Evolutionary conservation across 2,888 invertebrate genomes (phyloP).

Genomic region (Rhagonycha fulva): DNA sequence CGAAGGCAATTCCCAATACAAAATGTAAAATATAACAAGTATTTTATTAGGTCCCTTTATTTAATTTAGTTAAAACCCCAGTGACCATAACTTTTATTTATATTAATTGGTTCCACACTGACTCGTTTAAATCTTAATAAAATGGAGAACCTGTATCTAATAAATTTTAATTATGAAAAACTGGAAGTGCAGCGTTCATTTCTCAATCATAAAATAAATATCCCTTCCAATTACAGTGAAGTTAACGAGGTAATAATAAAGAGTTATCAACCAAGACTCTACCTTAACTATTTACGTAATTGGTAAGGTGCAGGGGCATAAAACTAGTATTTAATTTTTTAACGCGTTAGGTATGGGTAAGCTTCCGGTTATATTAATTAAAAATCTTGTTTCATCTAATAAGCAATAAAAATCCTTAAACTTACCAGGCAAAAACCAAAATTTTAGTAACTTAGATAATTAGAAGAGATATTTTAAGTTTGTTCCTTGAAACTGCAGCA

Average conservation of each 20-base stretch:
- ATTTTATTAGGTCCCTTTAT: background rate
- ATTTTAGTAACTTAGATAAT: background rate
- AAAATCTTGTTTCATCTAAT: background rate
- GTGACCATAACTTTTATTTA: background rate
- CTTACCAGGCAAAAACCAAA: background rate
- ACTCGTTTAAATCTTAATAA: background rate
- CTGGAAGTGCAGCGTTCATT: background rate
- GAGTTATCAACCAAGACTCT: background rate
- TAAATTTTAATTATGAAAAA: background rate
- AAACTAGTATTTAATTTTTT: background rate
- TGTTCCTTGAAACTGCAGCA: background rate
- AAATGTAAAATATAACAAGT: background rate
- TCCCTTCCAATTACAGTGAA: slow-evolving; percentile 35
- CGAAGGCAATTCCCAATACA: too few species aligned
- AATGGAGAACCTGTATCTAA: background rate
- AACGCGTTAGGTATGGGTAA: background rate
- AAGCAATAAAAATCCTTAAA: background rate
- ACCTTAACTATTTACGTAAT: background rate
- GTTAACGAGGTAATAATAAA: slow-evolving; percentile 25
- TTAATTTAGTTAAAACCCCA: background rate
- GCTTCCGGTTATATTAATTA: background rate
- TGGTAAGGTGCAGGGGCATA: background rate
- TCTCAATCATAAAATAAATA: slow-evolving; percentile 7
- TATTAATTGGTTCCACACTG: background rate
- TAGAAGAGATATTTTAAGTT: background rate